These are phyloP conservation scores for Sebastes miniatus DNA, from an alignment of 2,797 vertebrate species.

Conservation along the genomic window DNA sequence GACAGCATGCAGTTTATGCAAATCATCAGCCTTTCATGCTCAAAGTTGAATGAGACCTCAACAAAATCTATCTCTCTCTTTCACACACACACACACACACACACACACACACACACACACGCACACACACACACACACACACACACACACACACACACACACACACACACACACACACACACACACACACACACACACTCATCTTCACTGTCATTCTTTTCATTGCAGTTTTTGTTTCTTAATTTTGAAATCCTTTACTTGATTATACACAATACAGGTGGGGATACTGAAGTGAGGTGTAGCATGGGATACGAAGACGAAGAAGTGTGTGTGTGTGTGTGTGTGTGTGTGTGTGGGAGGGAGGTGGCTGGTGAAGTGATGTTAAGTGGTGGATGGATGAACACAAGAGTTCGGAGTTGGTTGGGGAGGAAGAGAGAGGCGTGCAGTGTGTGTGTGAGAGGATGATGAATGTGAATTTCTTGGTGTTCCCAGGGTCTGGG, in stretches of 20 bases:
- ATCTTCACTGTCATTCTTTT: conserved; percentile 71
- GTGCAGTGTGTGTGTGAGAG: conserved; percentile 11
- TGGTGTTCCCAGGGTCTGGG: conserved; percentile 94
- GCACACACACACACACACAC: background rate
- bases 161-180: background rate
- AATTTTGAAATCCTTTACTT: conserved; percentile 27
- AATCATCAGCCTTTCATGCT: conserved; percentile 87
- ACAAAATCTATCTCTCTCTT: conserved; percentile 59
- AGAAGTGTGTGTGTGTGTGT: background rate
- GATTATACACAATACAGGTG: background rate
- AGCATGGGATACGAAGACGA: conserved; percentile 30
- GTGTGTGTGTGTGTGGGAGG: background rate
- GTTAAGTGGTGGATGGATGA: conserved; percentile 13
- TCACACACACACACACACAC: background rate
- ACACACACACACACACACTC: conserved; percentile 19
- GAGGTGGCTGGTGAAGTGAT: background rate
- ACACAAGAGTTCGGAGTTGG: conserved; percentile 3
- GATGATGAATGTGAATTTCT: conserved; percentile 93
- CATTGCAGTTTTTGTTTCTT: conserved; percentile 28
- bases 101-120: conserved; percentile 21
- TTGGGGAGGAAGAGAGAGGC: conserved; percentile 10
- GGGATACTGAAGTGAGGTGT: conserved; percentile 17
- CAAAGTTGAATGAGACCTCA: conserved; percentile 90
- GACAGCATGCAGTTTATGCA: conserved; percentile 91
- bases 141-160: conserved; percentile 13